These are phyloP conservation scores for Eulithis prunata DNA, from an alignment of 2,888 invertebrate species.

Conservation along the genomic window DNA sequence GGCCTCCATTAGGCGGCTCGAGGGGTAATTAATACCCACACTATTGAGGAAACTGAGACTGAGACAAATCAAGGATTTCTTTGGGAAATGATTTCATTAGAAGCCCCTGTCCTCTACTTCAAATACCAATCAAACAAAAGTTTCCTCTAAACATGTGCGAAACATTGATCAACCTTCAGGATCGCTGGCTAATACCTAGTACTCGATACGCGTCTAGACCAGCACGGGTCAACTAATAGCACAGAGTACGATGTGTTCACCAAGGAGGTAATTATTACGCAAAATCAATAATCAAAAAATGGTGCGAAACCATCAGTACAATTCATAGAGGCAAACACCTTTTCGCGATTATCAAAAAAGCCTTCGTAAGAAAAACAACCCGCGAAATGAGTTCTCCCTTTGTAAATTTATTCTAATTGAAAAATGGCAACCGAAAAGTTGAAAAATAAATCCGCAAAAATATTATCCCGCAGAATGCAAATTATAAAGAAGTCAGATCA, in stretches of 20 bases:
- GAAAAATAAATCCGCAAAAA: conserved; percentile 34
- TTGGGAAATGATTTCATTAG: conserved; percentile 9
- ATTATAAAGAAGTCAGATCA: conserved; percentile 40
- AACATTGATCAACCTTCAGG: no score
- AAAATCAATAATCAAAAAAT: no score
- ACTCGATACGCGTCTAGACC: no score
- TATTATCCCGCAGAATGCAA: conserved; percentile 30
- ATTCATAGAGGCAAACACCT: conserved; percentile 3
- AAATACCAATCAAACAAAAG: no score
- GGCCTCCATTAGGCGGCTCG: conserved; percentile 17
- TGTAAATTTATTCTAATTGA: conserved; percentile 30
- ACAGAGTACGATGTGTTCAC: no score
- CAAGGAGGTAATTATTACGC: no score
- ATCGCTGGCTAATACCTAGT: no score
- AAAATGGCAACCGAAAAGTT: conserved; percentile 25
- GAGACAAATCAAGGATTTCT: conserved; percentile 4
- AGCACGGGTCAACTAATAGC: no score
- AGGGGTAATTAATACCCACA: conserved; percentile 1
- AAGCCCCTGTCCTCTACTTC: conserved; percentile 1
- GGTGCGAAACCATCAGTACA: background rate
- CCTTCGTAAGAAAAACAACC: conserved; percentile 17
- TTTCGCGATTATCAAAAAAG: conserved; percentile 9
- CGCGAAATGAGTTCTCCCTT: conserved; percentile 15
- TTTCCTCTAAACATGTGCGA: no score
- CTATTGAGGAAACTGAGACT: conserved; percentile 4